Evolutionary conservation across 2,113 vertebrate genomes (phyloP).

Genomic region (Romanogobio albipinnatus): DNA sequence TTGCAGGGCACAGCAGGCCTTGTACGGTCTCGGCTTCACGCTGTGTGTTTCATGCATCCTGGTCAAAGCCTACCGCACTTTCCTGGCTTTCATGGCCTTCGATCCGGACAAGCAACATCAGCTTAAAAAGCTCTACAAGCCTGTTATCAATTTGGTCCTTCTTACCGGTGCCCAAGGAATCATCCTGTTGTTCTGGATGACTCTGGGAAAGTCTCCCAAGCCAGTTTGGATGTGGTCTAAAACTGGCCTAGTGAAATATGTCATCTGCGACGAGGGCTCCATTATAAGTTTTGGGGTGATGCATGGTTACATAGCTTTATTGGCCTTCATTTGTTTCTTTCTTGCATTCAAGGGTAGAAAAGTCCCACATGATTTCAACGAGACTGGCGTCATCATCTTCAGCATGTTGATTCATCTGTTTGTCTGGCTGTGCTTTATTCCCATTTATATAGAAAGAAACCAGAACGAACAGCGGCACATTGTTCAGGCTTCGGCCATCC

Average conservation of each 20-base stretch:
- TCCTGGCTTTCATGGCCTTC: constrained; percentile 65
- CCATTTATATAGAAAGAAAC: constrained; percentile 63
- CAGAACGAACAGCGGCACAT: constrained; percentile 49
- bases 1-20: constrained; percentile 68
- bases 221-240: not conserved
- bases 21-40: constrained; percentile 74
- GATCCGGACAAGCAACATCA: constrained; percentile 41
- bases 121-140: constrained; percentile 60
- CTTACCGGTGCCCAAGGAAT: constrained; percentile 61
- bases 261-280: constrained; percentile 61
- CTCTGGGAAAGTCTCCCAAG: constrained; percentile 57
- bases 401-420: constrained; percentile 75
- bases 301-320: constrained; percentile 68
- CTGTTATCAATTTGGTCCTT: constrained; percentile 55
- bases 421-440: constrained; percentile 72
- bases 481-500: constrained; percentile 69
- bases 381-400: constrained; percentile 72
- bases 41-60: constrained; percentile 72
- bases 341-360: constrained; percentile 70
- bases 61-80: constrained; percentile 66
- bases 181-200: constrained; percentile 69
- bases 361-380: constrained; percentile 68
- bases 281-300: constrained; percentile 67
- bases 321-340: constrained; percentile 68
- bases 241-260: constrained; percentile 22